Base-by-base conservation (phyloP, 2,113 vertebrate genomes). In the Zosterops japonicus region DNA sequence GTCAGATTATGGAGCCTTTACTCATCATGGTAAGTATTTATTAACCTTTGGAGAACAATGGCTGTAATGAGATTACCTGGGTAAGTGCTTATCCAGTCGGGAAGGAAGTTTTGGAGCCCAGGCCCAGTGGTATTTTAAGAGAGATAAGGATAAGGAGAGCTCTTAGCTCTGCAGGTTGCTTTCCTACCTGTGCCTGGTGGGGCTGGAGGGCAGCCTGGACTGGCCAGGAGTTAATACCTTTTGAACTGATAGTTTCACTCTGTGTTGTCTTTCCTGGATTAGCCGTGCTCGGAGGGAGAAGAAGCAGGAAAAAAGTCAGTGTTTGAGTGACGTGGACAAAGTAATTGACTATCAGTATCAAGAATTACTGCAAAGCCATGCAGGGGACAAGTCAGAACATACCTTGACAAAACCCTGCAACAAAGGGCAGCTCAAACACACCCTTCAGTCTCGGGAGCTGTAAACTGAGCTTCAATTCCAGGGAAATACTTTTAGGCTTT, bases 361-460 rank as follows among this genome's bases (percentile, higher is more conserved):
- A 47, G 94, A 93, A 75, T 81, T 81, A 76, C 91, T 93, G 84
- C 93, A 91, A 74, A 92, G 36, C 92, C 75, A 23, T 82, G 70
- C 69, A 52, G 82, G 78, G 94, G 90, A 92, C 85, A 95, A 95
- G 91, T 94, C 83, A 94, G 94, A 96, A 95, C 95, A 96, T 52
- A 97, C 60, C 95, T 97, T 93, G 83, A 88, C 87, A 91, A 92
- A 83, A 74, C 77, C 67, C 39, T 70, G 49, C 75, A 68, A 93
- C 90, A 94, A 92, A 95, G 93, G 90, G 83, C 86, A 80, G 93
- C 77, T 63, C 59, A 77, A 92, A 92, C 75, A 53, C 70, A 94
- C 87, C 94, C 83, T 82, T 39, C 65, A 94, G 79, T 93, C 57
- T 92, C 24, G 13, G 65, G 79, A 95, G 67, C 89, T 96, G 89